A percentile compares a stretch with the other conserved stretches of the same genome.
phyloP scores from a whole-genome alignment of 2,113 vertebrate genomes.

The Psilopsiagon aymara region DNA sequence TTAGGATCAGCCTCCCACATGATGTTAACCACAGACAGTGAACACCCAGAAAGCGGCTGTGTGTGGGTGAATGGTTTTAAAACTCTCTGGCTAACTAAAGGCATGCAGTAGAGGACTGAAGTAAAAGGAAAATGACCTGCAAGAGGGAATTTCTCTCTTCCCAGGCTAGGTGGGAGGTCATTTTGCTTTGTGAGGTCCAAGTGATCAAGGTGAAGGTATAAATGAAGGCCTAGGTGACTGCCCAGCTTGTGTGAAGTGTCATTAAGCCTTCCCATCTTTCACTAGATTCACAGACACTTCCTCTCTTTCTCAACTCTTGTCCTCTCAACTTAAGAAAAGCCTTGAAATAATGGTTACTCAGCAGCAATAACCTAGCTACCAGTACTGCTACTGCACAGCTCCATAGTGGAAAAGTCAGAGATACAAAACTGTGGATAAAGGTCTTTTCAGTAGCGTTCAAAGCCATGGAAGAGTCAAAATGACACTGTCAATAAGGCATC shows the following conservation, averaged over 20 bases:
- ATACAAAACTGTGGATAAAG: conserved; percentile 60
- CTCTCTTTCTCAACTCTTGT: neutral
- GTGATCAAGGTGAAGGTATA: neutral
- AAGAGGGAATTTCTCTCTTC: neutral
- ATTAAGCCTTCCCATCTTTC: neutral
- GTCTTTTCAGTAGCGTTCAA: conserved; percentile 33
- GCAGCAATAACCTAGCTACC: neutral
- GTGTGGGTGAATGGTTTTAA: conserved; percentile 33
- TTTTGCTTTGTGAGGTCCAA: neutral
- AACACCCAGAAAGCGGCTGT: conserved; percentile 19
- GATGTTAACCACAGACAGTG: neutral
- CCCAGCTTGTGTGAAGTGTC: neutral
- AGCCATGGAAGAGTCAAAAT: conserved; percentile 7
- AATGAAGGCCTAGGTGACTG: neutral
- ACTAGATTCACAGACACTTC: neutral
- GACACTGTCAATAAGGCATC: conserved; percentile 67
- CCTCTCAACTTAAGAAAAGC: neutral
- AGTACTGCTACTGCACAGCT: neutral
- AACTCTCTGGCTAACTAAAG: conserved; percentile 19
- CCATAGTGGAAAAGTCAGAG: conserved; percentile 2
- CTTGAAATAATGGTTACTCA: neutral
- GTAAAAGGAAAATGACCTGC: neutral
- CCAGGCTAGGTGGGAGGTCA: neutral
- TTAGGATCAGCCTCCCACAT: conserved; percentile 62
- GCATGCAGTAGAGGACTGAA: neutral